Base-by-base conservation (phyloP, 2,113 vertebrate genomes). In the Phaethornis superciliosus region DNA sequence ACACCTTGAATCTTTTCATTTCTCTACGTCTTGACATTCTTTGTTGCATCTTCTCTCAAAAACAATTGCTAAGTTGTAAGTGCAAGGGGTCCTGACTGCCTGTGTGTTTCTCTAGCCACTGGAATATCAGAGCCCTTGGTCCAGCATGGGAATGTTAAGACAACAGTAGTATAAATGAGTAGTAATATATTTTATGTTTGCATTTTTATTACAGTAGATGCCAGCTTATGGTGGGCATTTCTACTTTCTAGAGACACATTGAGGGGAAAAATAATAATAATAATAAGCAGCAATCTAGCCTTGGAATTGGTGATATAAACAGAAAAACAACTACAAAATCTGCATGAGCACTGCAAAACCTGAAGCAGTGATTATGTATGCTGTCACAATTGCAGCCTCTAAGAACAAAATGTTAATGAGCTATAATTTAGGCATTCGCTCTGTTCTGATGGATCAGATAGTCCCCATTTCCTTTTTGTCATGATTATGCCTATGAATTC, bases 391-490 rank as follows among this genome's bases (percentile, higher is more conserved):
- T 77, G 62, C 56, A 60, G 85, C 37, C 82, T 64, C 30, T 83
- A 71, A 91, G 91, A 89, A 89, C 60, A 81, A 85, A 80, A 78
- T 93, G 80, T 95, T 97, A 94, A 93, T 84, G 79, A 87, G 72
- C 44, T 89, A 6, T 89, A 80, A 95, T 95, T 91, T 91, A 47
- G 80, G 84, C 63, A 88, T 70, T 76, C 19, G 1, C 33, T 89
- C 52, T 81, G 71, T 91, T 96, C 68, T 64, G 67, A 80, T 93
- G 82, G 83, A 84, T 94, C 83, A 81, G 44, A 83, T 72, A 88
- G 76, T 42, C 52, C 49, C 30, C n/a, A 22, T 88, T 95, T 95
- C 44, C 47, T 92, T 95, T 96, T 87, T 83, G 19, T 91, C 49
- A 18, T 85, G 27, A 86, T 88, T 89, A 68, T 78, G 71, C 47